Evolutionary conservation across 2,113 vertebrate genomes (phyloP).

Genomic region (Rhagologus leucostigma): DNA sequence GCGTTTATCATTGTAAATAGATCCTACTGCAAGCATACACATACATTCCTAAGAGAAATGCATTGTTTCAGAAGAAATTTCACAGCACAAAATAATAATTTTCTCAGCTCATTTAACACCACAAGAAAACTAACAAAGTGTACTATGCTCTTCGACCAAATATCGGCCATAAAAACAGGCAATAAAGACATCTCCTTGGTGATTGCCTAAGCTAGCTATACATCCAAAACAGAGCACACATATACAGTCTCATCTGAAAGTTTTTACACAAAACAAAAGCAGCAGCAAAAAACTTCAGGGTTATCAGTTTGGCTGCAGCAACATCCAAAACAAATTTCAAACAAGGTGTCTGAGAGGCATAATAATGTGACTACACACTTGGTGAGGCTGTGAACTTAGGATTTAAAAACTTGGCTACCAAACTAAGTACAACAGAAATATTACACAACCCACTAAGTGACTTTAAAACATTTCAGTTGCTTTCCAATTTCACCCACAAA

Average conservation of each 20-base stretch:
- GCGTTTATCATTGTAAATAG: background rate
- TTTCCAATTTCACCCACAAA: slow-evolving; percentile 47
- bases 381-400: background rate
- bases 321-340: background rate
- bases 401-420: slow-evolving; percentile 34
- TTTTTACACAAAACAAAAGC: background rate
- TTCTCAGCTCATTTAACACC: background rate
- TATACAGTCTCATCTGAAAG: background rate
- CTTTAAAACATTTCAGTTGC: slow-evolving; percentile 36
- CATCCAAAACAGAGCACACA: background rate
- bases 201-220: background rate
- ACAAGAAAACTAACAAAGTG: background rate
- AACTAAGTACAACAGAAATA: slow-evolving; percentile 1
- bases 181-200: background rate
- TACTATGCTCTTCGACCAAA: background rate
- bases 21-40: background rate
- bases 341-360: background rate
- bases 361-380: slow-evolving; percentile 3
- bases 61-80: background rate
- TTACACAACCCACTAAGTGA: slow-evolving; percentile 40
- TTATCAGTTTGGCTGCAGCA: slow-evolving; percentile 40
- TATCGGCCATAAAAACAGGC: background rate
- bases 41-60: background rate
- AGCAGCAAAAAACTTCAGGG: background rate
- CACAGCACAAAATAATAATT: background rate